Evolutionary conservation across 2,113 vertebrate species (phyloP).

Genomic region (Chloebia gouldiae): DNA sequence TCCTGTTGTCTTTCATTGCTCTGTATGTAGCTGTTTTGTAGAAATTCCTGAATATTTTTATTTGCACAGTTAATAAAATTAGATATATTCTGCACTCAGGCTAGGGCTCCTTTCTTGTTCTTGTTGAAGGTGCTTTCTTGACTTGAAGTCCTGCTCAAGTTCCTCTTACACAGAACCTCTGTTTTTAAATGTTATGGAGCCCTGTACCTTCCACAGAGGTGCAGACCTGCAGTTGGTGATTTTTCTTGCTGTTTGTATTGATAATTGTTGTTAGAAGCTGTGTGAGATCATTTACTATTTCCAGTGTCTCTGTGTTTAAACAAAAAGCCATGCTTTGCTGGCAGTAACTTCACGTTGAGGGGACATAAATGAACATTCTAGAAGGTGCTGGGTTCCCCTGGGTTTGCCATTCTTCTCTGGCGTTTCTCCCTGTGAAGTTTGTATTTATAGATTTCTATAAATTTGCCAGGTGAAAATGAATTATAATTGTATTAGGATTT

Average conservation of each 20-base stretch:
- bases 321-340: neutral
- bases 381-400: neutral
- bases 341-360: neutral
- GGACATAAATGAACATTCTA: neutral
- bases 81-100: neutral
- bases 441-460: neutral
- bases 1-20: neutral
- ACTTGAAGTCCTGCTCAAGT: neutral
- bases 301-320: neutral
- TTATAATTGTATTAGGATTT: neutral
- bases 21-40: neutral
- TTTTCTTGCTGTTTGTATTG: neutral
- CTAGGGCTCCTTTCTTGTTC: neutral
- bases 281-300: neutral
- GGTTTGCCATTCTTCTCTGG: neutral
- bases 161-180: neutral
- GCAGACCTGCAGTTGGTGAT: neutral
- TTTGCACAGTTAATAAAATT: neutral
- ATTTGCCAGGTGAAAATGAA: neutral
- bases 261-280: neutral
- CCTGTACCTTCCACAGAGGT: fast-evolving
- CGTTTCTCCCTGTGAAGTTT: neutral
- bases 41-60: neutral
- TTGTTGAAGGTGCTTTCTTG: neutral
- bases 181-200: fast-evolving